Conservation (phyloP, 2,888 invertebrate genomes). For the Aphodius sticticus region DNA sequence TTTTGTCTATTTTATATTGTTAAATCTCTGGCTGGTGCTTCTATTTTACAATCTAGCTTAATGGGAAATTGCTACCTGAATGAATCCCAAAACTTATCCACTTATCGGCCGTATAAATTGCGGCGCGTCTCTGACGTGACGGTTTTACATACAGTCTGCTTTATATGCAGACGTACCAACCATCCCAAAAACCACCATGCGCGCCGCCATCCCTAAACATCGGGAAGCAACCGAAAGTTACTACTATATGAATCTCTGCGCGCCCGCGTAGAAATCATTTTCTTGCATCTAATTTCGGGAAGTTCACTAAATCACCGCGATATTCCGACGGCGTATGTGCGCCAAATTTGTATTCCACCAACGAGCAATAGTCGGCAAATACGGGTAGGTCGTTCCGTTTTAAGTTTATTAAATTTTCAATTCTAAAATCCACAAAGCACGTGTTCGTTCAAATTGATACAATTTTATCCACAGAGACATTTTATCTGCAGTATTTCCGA, state of each 20-base stretch:
- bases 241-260: neutral
- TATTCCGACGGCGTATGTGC: slow-evolving; percentile 12
- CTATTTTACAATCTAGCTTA: neutral
- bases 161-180: slow-evolving; percentile 42
- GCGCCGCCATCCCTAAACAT: neutral
- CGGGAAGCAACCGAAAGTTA: neutral
- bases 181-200: neutral
- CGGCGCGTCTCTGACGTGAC: slow-evolving; percentile 53
- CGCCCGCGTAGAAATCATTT: slow-evolving; percentile 18
- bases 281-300: slow-evolving; percentile 27
- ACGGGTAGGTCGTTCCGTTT: neutral
- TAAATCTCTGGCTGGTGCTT: neutral
- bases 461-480: too few species aligned
- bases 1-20: too few species aligned
- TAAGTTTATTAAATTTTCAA: slow-evolving; percentile 5
- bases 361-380: neutral
- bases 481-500: too few species aligned
- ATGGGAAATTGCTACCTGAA: neutral
- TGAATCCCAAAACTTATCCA: slow-evolving; percentile 56
- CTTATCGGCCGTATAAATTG: slow-evolving; percentile 57
- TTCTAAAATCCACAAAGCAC: neutral
- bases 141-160: slow-evolving; percentile 48
- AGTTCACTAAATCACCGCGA: slow-evolving; percentile 22
- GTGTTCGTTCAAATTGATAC: neutral
- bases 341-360: slow-evolving; percentile 1